phyloP scores from a whole-genome alignment of 2,797 vertebrate genomes.

The Sebastes hopkinsi region DNA sequence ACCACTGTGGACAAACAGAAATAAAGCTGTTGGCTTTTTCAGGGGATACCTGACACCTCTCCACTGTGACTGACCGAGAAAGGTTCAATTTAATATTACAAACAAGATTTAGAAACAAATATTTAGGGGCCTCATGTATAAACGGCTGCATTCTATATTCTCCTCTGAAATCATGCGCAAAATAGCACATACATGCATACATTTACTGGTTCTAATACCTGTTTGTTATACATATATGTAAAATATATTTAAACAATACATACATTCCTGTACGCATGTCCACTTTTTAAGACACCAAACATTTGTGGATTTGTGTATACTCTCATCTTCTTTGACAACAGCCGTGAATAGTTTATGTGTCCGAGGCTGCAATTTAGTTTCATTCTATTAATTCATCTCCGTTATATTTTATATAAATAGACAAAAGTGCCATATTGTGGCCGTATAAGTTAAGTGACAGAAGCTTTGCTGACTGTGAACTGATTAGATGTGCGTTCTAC shows the following conservation, averaged over 20 bases:
- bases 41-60: background rate
- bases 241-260: background rate
- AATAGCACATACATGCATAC: conserved; percentile 3
- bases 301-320: background rate
- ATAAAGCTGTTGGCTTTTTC: background rate
- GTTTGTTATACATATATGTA: background rate
- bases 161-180: conserved; percentile 2
- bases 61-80: background rate
- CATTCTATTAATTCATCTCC: background rate
- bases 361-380: background rate
- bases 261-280: background rate
- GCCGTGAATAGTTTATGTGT: background rate
- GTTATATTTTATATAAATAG: background rate
- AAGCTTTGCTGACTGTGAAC: background rate
- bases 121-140: conserved; percentile 41
- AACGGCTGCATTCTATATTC: conserved; percentile 7
- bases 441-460: background rate
- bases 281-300: background rate
- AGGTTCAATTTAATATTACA: background rate
- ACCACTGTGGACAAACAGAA: background rate
- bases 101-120: background rate
- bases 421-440: background rate
- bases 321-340: background rate
- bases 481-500: background rate
- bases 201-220: background rate